Conservation (phyloP, 1,140 invertebrate genomes). For the Drosophila subobscura region DNA sequence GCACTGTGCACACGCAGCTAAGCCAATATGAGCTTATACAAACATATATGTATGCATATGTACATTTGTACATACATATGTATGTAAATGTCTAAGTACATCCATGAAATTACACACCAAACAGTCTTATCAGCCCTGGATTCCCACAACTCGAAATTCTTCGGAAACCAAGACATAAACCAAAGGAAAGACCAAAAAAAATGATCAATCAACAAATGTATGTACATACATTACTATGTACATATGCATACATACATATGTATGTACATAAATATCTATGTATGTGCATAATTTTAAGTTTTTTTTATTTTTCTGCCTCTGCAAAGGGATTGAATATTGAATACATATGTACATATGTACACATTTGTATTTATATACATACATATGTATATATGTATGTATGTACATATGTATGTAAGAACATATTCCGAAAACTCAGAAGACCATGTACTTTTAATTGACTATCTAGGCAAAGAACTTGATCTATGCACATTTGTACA, state of each 20-base stretch:
- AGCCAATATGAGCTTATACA: conserved; percentile 17
- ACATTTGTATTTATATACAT: not conserved
- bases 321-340: too few relatives aligned
- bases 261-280: conserved; percentile 3
- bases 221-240: conserved; percentile 4
- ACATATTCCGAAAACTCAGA: conserved; percentile 8
- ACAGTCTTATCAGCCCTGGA: conserved; percentile 31
- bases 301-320: conserved; percentile 1
- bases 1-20: conserved; percentile 42
- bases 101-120: conserved; percentile 5
- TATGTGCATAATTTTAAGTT: conserved; percentile 2
- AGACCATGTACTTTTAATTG: too few relatives aligned
- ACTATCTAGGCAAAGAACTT: too few relatives aligned
- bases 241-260: conserved; percentile 13
- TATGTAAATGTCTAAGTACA: not conserved
- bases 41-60: not conserved
- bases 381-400: conserved; percentile 1
- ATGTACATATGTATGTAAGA: conserved; percentile 14
- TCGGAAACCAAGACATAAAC: conserved; percentile 19
- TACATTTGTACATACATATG: not conserved
- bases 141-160: conserved; percentile 28
- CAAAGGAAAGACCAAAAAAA: conserved; percentile 33
- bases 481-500: too few relatives aligned
- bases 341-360: not conserved
- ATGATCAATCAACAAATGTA: conserved; percentile 39